Base-by-base conservation (phyloP, 2,113 vertebrate species). In the Phoenicopterus ruber region DNA sequence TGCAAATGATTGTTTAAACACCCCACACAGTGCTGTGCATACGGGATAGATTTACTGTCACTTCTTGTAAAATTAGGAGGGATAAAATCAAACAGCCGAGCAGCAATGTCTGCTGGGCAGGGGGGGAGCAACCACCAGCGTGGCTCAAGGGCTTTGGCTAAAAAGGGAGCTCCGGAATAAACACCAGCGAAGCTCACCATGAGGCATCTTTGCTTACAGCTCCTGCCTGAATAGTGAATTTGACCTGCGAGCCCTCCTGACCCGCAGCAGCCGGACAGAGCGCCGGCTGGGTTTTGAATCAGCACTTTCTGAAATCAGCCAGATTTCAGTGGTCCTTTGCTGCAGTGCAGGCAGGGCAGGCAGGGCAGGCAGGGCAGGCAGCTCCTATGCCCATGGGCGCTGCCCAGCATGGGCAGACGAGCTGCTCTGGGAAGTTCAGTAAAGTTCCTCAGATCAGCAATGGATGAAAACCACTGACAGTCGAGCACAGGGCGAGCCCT, bases 51-150 rank as follows among this genome's bases (percentile, higher is more conserved):
- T 94, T 95, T 91, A 71, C 90, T 92, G 89, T 92, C 93, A 82
- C 88, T 92, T 87, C 92, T 87, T 69, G 58, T 95, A 77, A 84
- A 93, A 93, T 78, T 77, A 71, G 80, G 80, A 95, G 62, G 50
- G 92, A 72, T 92, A 85, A 90, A 93, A 94, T 54, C 83, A 82
- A 93, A 74, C 38, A 84, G 77, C 80, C 58, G 81, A 95, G 82
- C 71, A 92, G 84, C 63, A 52, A 66, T 21, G 44, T 76, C 78
- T 87, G 62, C 87, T 38, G 58, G 77, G 72, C 55, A 44, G 9
- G 1, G 3, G 3, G 13, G n/a, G 16, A 82, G 36, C 11, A 67
- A 40, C 47, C 62, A 81, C 29, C 63, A 59, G 82, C 2, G 0
- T 0, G 5, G 80, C 63, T 92, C 71, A 61, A 92, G 88, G 55